phyloP scores from a whole-genome alignment of 2,888 invertebrate species.

The Germaria angustata region DNA sequence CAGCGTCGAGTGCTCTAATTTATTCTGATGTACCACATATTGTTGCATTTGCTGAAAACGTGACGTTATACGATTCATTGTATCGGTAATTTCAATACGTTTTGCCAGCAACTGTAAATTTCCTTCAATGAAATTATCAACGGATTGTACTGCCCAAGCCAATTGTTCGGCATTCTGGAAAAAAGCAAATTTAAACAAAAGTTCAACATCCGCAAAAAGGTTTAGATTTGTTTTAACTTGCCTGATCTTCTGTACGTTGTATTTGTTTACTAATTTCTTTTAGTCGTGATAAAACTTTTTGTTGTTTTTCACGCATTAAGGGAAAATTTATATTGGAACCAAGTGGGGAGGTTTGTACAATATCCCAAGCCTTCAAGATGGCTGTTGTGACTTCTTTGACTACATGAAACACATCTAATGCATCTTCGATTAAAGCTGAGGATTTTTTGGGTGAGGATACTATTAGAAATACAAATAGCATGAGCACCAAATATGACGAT shows the following conservation, averaged over 20 bases:
- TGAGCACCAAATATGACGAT: constrained; percentile 3
- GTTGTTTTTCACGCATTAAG: constrained; percentile 83
- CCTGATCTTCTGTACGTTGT: constrained; percentile 78
- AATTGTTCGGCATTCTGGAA: constrained; percentile 75
- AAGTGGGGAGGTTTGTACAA: constrained; percentile 82
- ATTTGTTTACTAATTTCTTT: constrained; percentile 78
- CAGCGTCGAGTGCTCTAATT: constrained; percentile 84
- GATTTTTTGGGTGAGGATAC: constrained; percentile 70
- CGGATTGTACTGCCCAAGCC: constrained; percentile 76
- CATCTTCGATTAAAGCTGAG: constrained; percentile 82
- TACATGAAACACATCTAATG: constrained; percentile 83
- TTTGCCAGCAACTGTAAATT: constrained; percentile 82
- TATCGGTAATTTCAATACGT: constrained; percentile 83
- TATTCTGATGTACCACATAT: constrained; percentile 81
- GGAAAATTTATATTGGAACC: constrained; percentile 83
- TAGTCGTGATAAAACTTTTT: constrained; percentile 82
- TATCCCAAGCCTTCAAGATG: constrained; percentile 84
- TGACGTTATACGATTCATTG: constrained; percentile 83
- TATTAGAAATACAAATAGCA: constrained; percentile 30
- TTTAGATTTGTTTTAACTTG: constrained; percentile 54
- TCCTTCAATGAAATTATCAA: constrained; percentile 73
- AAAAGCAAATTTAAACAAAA: neutral
- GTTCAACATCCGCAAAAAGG: neutral
- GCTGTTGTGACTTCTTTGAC: constrained; percentile 83
- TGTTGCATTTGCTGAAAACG: constrained; percentile 83